Conservation (phyloP, 2,113 vertebrate species). For the Recurvirostra avosetta region DNA sequence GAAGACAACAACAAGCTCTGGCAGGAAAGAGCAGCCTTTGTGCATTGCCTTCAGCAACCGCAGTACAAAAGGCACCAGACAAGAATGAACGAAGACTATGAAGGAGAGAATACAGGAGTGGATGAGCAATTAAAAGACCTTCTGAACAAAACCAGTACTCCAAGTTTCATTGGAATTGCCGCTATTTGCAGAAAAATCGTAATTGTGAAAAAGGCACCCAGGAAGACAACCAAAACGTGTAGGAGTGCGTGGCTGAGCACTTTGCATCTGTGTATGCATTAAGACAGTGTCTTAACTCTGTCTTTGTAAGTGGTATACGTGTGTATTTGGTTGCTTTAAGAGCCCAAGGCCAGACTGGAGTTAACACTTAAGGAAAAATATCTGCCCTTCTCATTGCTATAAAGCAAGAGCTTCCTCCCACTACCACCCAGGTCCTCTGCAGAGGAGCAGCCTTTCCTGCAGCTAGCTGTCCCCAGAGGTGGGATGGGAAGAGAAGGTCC, state of each 20-base stretch:
- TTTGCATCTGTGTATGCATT: background rate
- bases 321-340: background rate
- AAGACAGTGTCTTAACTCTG: background rate
- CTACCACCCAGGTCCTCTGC: background rate
- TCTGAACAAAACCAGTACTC: background rate
- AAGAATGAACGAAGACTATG: background rate
- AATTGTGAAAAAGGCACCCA: background rate
- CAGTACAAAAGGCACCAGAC: background rate
- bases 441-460: background rate
- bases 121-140: background rate
- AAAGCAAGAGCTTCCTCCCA: background rate
- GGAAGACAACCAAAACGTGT: background rate
- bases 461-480: background rate
- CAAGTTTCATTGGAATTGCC: background rate
- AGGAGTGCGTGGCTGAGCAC: background rate
- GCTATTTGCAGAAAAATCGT: background rate
- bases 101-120: background rate
- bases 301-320: background rate
- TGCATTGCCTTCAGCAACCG: background rate
- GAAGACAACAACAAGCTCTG: slow-evolving; percentile 52
- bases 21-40: slow-evolving; percentile 54
- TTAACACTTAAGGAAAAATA: background rate
- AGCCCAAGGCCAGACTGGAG: background rate
- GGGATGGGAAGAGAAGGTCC: background rate
- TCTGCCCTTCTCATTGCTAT: background rate